Conservation (phyloP, 2,888 invertebrate genomes). For the Ditula angustiorana region DNA sequence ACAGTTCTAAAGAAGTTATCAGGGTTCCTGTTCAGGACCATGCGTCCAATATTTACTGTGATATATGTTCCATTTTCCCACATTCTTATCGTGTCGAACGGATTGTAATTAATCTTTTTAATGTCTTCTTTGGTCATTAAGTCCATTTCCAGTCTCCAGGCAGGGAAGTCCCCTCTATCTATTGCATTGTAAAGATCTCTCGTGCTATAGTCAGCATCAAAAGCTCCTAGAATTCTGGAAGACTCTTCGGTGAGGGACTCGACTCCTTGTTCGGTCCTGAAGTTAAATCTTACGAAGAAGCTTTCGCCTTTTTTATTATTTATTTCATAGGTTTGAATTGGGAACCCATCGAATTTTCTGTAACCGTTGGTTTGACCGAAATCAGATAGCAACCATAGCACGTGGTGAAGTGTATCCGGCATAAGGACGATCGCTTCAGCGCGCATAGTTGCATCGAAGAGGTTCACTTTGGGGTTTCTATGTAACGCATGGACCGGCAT, state of each 20-base stretch:
- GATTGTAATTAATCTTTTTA: constrained; percentile 89
- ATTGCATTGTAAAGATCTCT: constrained; percentile 94
- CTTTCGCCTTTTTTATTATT: constrained; percentile 88
- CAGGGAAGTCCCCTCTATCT: constrained; percentile 85
- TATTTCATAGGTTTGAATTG: constrained; percentile 93
- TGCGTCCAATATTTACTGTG: constrained; percentile 91
- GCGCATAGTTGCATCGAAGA: not conserved
- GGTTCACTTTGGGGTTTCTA: constrained; percentile 20
- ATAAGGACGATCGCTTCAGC: not conserved
- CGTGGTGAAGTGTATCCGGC: not conserved
- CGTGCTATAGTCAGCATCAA: constrained; percentile 92
- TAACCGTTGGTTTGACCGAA: constrained; percentile 84
- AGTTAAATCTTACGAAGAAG: constrained; percentile 93
- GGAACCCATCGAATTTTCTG: constrained; percentile 94
- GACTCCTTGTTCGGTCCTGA: constrained; percentile 93
- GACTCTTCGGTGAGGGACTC: constrained; percentile 87
- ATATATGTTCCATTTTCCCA: constrained; percentile 93
- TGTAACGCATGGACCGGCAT: not conserved
- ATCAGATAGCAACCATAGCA: constrained; percentile 14
- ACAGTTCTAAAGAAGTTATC: constrained; percentile 62
- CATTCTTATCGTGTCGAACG: constrained; percentile 94
- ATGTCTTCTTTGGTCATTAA: constrained; percentile 92
- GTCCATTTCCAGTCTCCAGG: constrained; percentile 91
- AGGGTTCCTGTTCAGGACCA: constrained; percentile 88
- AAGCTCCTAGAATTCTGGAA: constrained; percentile 86